Percentiles rank a stretch among this genome's conserved stretches.
Conservation (phyloP, 1,140 invertebrate genomes). For the Drosophila ercepeae region DNA sequence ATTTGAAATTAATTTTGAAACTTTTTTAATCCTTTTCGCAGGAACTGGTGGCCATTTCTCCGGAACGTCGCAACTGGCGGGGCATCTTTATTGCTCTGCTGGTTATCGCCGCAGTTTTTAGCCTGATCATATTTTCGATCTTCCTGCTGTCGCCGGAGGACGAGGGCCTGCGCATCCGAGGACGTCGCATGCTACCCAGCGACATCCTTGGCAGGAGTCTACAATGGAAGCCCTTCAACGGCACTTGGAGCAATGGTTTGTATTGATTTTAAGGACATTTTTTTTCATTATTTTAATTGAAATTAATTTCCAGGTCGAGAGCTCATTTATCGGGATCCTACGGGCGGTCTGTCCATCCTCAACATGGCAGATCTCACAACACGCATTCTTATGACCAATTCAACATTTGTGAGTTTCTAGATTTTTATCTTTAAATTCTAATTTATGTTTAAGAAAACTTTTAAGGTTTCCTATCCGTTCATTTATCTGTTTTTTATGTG, state of each 20-base stretch:
- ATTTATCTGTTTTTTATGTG: too few relatives aligned
- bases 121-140: slow-evolving; percentile 94
- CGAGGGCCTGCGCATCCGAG: slow-evolving; percentile 88
- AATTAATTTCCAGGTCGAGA: slow-evolving; percentile 85
- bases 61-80: slow-evolving; percentile 94
- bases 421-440: too few relatives aligned
- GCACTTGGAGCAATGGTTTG: slow-evolving; percentile 91
- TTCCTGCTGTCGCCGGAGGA: slow-evolving; percentile 91
- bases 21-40: too few relatives aligned
- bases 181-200: slow-evolving; percentile 87
- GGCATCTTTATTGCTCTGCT: slow-evolving; percentile 95
- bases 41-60: slow-evolving; percentile 92
- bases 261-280: not conserved
- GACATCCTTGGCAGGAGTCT: slow-evolving; percentile 88
- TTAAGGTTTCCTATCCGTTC: too few relatives aligned
- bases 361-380: slow-evolving; percentile 89
- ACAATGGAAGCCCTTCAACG: slow-evolving; percentile 88
- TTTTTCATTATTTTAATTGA: not conserved
- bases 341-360: slow-evolving; percentile 89
- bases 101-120: slow-evolving; percentile 93
- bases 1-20: not conserved
- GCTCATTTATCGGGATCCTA: slow-evolving; percentile 88
- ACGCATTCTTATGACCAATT: slow-evolving; percentile 89
- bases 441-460: too few relatives aligned
- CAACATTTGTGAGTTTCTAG: slow-evolving; percentile 89